Evolutionary conservation across 1,140 invertebrate genomes (phyloP), one percentile per base, ranked within the genome.

Genomic region (Cotesia typhae): DNA sequence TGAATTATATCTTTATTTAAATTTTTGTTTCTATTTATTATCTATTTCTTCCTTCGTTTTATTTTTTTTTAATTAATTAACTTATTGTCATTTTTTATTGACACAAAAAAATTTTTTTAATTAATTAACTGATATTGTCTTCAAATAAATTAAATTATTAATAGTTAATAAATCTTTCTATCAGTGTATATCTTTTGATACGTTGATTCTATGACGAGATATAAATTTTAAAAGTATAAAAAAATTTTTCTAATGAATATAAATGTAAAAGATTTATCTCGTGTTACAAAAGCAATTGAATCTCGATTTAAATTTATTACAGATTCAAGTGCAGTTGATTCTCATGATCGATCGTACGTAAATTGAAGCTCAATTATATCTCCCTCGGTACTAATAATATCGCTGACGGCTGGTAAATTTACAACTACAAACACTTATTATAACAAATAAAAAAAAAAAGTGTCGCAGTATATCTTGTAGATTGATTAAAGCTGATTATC

Each of bases 401-500:
- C 35, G 68, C 64, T 59, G 38, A 57, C 67, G 74, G 73, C 71
- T 67, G 53, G 60, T 76, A 65, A 76, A 76, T 72, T 74, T 71
- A 73, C 73, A 68, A 67, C 51, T 70, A 51, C 55, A 57, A 35
- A 10, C 9, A 20, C 17, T 37, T 60, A 35, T 55, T 14, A 14
- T 14, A 14, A 55, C 5, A 55, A 20, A 55, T 55, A 20, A 14
- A 20, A n/a, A 55, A 10, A 12, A n/a, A 12, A 28, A 36, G 47
- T 68, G 12, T 68, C 51, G 37, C 35, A 66, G n/a, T 70, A 47
- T 12, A 59, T 55, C 69, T 69, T 71, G 70, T 57, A 69, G 68
- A 76, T 76, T 74, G 69, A 67, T 76, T 74, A 74, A 76, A 69
- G 55, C 72, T 74, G 60, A 69, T 76, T 74, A 71, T 55, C 72